Conservation (phyloP, 1,140 invertebrate species). For the Seison nebaliae region DNA sequence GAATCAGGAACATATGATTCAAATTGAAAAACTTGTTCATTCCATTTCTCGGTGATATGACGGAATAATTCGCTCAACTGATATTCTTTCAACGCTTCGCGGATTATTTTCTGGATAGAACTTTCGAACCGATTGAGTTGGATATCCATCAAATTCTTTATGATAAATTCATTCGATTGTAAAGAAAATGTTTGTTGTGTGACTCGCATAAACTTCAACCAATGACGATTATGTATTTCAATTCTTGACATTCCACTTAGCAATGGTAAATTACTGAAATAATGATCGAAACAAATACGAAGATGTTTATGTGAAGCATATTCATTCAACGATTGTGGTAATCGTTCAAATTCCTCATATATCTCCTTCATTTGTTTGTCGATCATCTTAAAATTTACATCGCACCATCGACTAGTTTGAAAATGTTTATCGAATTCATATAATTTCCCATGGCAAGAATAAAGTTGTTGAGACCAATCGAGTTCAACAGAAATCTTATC, state of each 20-base stretch:
- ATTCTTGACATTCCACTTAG: constrained; percentile 2
- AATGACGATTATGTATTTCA: constrained; percentile 29
- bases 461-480: constrained; percentile 24
- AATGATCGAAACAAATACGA: constrained; percentile 5
- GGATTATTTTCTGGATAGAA: constrained; percentile 26
- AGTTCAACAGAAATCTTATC: constrained; percentile 28
- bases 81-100: constrained; percentile 22
- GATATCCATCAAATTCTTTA: constrained; percentile 25
- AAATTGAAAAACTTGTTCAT: constrained; percentile 28
- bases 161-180: constrained; percentile 25
- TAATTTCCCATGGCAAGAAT: constrained; percentile 27
- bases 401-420: constrained; percentile 25
- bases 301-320: constrained; percentile 9
- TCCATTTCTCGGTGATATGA: constrained; percentile 28
- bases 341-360: constrained; percentile 5
- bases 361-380: not conserved
- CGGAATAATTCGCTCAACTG: constrained; percentile 27
- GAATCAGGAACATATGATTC: too few species aligned
- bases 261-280: constrained; percentile 5
- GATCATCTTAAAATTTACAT: constrained; percentile 16
- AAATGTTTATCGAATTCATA: constrained; percentile 25
- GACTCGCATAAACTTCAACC: constrained; percentile 28
- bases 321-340: constrained; percentile 11
- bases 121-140: constrained; percentile 23
- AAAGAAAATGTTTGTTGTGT: constrained; percentile 25